A percentile compares a stretch with the other conserved stretches of the same genome.
Evolutionary conservation across 2,797 vertebrate species (phyloP).

Genomic region (Protonibea diacanthus): DNA sequence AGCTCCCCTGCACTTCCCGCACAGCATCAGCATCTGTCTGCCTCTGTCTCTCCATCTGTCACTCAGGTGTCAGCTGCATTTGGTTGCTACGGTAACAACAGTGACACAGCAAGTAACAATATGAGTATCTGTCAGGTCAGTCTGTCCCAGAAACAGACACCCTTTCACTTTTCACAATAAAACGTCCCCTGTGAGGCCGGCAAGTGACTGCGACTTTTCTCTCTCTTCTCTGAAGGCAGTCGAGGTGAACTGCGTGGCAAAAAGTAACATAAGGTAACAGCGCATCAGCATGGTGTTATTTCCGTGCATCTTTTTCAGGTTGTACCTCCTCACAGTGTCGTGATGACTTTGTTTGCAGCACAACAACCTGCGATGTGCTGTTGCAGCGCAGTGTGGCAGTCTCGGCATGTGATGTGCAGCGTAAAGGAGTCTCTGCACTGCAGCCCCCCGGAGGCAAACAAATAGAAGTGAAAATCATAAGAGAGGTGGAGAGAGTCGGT

Average conservation of each 20-base stretch:
- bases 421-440: constrained; percentile 43
- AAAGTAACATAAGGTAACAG: constrained; percentile 33
- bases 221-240: constrained; percentile 44
- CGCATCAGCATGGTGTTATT: fast-evolving
- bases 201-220: background rate
- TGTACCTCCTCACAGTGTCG: background rate
- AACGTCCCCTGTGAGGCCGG: background rate
- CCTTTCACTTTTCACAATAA: constrained; percentile 1
- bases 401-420: constrained; percentile 62
- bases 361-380: constrained; percentile 67
- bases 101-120: background rate
- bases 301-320: background rate
- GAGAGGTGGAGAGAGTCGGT: constrained; percentile 79
- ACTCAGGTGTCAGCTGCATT: constrained; percentile 72
- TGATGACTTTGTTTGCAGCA: constrained; percentile 48
- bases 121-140: constrained; percentile 65
- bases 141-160: constrained; percentile 7
- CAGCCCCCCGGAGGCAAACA: background rate
- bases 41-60: constrained; percentile 34
- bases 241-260: constrained; percentile 59
- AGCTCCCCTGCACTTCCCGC: constrained; percentile 2
- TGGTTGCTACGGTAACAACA: constrained; percentile 7
- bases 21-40: constrained; percentile 9
- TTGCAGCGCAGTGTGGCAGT: constrained; percentile 57
- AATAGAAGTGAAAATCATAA: constrained; percentile 29